Evolutionary conservation across 2,113 vertebrate species (phyloP).

Genomic region (Micromys minutus): DNA sequence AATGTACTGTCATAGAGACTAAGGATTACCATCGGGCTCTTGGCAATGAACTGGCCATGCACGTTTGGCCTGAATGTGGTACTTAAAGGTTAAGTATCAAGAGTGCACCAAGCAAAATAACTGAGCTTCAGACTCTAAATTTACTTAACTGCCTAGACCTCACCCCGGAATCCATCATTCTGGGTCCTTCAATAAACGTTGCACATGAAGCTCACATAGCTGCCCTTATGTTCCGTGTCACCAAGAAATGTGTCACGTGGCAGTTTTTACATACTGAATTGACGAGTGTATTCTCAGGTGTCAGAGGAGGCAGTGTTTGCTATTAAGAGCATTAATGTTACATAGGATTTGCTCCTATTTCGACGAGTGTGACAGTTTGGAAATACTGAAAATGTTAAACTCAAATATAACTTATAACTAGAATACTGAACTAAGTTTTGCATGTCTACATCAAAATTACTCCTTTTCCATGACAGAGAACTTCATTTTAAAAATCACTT

Average conservation of each 20-base stretch:
- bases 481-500: conserved; percentile 4
- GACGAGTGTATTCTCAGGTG: not conserved
- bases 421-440: not conserved
- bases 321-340: conserved; percentile 21
- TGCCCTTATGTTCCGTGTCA: conserved; percentile 13
- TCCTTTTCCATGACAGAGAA: not conserved
- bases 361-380: conserved; percentile 22
- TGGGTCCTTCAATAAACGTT: not conserved
- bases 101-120: not conserved
- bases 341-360: not conserved
- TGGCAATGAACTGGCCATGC: not conserved
- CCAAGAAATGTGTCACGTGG: not conserved
- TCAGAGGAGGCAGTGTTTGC: not conserved
- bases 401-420: conserved; percentile 16
- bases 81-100: not conserved
- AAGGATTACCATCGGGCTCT: not conserved
- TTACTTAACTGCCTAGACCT: not conserved
- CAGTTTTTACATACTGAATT: not conserved
- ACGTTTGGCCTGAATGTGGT: not conserved
- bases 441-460: not conserved
- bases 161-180: not conserved
- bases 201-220: not conserved
- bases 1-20: not conserved
- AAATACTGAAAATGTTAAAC: not conserved
- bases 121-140: conserved; percentile 17